Evolutionary conservation across 2,113 vertebrate species (phyloP).

Genomic region (Thymallus thymallus): DNA sequence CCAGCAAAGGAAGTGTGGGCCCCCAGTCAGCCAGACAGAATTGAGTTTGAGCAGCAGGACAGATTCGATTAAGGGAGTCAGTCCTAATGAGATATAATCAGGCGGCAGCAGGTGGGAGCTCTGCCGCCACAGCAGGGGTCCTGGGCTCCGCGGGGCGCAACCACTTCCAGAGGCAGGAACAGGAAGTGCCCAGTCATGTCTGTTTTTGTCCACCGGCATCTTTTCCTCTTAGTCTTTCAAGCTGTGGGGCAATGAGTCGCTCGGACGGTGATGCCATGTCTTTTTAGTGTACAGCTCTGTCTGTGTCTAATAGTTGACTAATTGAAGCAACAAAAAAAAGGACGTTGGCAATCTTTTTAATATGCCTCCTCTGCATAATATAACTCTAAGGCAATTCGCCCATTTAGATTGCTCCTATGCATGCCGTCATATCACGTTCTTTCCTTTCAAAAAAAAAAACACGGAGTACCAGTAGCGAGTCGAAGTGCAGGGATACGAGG

Average conservation of each 20-base stretch:
- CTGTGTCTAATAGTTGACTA: no score
- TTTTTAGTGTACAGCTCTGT: background rate
- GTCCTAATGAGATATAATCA: conserved; percentile 64
- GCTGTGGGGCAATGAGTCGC: background rate
- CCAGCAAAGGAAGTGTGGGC: conserved; percentile 55
- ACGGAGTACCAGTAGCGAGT: no score
- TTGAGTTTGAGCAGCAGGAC: conserved; percentile 62
- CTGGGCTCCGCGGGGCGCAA: background rate
- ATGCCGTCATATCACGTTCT: no score
- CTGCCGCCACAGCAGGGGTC: conserved; percentile 25
- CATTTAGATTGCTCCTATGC: no score
- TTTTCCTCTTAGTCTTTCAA: background rate
- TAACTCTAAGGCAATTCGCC: no score
- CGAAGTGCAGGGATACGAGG: no score
- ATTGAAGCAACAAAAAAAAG: no score
- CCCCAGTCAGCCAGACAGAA: conserved; percentile 54
- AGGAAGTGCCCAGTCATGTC: conserved; percentile 5
- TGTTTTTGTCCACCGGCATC: background rate
- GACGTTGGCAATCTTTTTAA: no score
- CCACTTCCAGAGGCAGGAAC: conserved; percentile 1
- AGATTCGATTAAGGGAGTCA: conserved; percentile 70
- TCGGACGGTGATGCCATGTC: background rate
- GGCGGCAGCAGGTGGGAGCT: conserved; percentile 41
- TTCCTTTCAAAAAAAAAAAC: no score
- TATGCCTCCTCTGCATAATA: no score